phyloP scores from a whole-genome alignment of 2,797 vertebrate genomes.

The Anomalospiza imberbis region DNA sequence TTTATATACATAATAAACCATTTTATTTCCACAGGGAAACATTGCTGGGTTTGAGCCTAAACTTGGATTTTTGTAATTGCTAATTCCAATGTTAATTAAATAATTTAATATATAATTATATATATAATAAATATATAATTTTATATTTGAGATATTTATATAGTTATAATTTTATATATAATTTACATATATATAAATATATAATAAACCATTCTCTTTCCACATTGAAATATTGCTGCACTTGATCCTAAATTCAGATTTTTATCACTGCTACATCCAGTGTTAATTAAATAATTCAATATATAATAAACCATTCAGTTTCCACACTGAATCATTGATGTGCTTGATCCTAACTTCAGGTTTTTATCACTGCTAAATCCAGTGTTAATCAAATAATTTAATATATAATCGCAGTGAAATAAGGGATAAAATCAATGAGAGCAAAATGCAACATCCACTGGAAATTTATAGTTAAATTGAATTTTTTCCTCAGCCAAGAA shows the following conservation, averaged over 20 bases:
- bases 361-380: not conserved
- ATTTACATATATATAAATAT: too few species aligned
- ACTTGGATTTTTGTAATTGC: not conserved
- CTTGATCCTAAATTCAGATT: not conserved
- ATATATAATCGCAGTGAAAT: not conserved
- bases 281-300: not conserved
- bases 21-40: not conserved
- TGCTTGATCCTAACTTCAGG: rapidly evolving
- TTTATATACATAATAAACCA: too few species aligned
- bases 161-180: too few species aligned
- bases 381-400: not conserved
- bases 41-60: rapidly evolving
- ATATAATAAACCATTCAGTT: not conserved
- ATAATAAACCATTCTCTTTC: not conserved
- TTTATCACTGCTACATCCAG: not conserved
- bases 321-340: too few species aligned
- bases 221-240: rapidly evolving
- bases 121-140: too few species aligned
- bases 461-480: not conserved
- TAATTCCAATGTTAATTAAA: not conserved
- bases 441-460: not conserved
- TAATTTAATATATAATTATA: too few species aligned
- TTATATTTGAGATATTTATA: too few species aligned
- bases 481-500: not conserved
- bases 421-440: not conserved